A percentile compares a stretch with the other conserved stretches of the same genome.
phyloP scores from a whole-genome alignment of 2,113 vertebrate species.

The Corythoichthys intestinalis region DNA sequence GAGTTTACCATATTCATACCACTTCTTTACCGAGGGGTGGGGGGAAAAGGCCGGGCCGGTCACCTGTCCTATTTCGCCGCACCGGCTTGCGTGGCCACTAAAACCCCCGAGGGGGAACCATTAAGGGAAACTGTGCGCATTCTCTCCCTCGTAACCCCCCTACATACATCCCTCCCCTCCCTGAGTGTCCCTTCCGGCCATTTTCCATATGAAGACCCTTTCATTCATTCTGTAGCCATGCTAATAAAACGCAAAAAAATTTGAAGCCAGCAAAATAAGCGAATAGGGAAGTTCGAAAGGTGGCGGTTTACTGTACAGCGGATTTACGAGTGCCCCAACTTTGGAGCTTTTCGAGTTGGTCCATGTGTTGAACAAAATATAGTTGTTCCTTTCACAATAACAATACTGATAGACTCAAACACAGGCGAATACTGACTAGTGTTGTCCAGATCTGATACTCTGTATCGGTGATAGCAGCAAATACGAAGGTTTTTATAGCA shows the following conservation, averaged over 20 bases:
- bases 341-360: neutral
- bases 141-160: conserved; percentile 35
- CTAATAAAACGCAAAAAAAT: conserved; percentile 54
- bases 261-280: conserved; percentile 46
- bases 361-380: no score
- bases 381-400: no score
- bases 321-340: neutral
- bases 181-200: conserved; percentile 31
- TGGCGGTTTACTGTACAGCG: neutral
- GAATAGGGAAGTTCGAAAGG: neutral
- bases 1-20: conserved; percentile 75
- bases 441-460: no score
- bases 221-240: conserved; percentile 49
- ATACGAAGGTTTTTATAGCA: no score
- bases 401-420: no score
- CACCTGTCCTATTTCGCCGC: conserved; percentile 70
- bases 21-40: conserved; percentile 52
- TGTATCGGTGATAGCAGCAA: no score
- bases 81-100: conserved; percentile 36
- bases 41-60: conserved; percentile 39
- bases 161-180: neutral
- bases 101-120: conserved; percentile 65
- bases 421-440: no score
- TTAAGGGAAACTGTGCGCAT: conserved; percentile 61
- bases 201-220: conserved; percentile 48